phyloP scores from a whole-genome alignment of 2,113 vertebrate genomes.

The Tupaia tana region DNA sequence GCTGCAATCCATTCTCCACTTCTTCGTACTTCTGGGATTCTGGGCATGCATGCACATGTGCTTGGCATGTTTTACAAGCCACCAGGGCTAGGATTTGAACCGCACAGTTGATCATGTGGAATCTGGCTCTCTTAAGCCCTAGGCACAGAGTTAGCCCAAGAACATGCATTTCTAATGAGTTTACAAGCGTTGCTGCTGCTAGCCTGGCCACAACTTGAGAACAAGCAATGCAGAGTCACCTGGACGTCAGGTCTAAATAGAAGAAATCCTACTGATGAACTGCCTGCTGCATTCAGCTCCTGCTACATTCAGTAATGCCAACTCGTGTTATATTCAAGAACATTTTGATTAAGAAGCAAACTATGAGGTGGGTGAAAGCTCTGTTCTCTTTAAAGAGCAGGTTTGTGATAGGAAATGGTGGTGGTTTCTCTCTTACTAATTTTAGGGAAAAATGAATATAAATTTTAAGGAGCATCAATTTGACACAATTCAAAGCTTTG shows the following conservation, averaged over 20 bases:
- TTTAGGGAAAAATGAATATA: conserved; percentile 19
- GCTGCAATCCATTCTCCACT: no score
- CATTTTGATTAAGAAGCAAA: background rate
- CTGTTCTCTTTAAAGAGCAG: background rate
- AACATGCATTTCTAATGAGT: background rate
- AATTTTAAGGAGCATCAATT: background rate
- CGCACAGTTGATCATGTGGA: no score
- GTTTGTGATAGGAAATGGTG: background rate
- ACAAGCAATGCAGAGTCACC: background rate
- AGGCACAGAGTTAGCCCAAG: no score
- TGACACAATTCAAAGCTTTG: conserved; percentile 22
- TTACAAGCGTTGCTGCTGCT: no score
- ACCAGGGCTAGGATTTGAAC: no score
- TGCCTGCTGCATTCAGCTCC: background rate
- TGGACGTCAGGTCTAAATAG: background rate
- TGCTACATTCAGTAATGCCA: background rate
- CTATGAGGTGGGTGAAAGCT: background rate
- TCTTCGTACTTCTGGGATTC: no score
- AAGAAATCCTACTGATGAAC: background rate
- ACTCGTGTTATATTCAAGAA: background rate
- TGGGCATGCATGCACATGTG: no score
- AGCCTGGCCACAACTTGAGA: background rate
- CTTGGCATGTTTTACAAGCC: no score
- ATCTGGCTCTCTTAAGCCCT: no score
- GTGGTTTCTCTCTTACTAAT: background rate